Evolutionary conservation across 2,888 invertebrate genomes (phyloP).

Genomic region (Priocnemis perturbator): DNA sequence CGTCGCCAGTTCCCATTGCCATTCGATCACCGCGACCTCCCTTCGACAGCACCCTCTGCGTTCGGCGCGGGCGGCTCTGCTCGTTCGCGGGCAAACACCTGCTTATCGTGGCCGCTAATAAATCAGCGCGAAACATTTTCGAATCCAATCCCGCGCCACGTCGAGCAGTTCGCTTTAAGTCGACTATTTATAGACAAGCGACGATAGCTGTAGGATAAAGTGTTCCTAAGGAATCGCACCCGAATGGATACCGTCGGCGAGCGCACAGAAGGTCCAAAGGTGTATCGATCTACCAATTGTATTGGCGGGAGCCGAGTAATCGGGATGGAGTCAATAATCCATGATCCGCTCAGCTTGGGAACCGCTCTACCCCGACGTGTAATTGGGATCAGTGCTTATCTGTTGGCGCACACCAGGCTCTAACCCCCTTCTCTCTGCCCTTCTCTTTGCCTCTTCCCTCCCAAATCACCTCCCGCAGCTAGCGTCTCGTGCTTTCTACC

Average conservation of each 20-base stretch:
- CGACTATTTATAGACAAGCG: slow-evolving; percentile 4
- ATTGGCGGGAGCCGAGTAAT: slow-evolving; percentile 51
- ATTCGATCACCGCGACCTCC: not conserved
- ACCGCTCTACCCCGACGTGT: slow-evolving; percentile 67
- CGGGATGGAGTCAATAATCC: slow-evolving; percentile 72
- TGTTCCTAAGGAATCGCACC: not conserved
- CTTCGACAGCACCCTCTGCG: not conserved
- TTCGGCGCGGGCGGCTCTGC: not conserved
- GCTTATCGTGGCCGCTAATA: too few species aligned
- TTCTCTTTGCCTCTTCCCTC: slow-evolving; percentile 28
- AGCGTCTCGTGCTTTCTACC: not conserved
- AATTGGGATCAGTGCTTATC: slow-evolving; percentile 74
- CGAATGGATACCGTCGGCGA: slow-evolving; percentile 4
- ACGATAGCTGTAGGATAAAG: slow-evolving; percentile 15
- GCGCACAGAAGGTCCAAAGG: slow-evolving; percentile 37
- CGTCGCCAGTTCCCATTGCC: too few species aligned
- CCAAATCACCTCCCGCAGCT: slow-evolving; percentile 22
- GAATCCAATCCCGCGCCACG: slow-evolving; percentile 4
- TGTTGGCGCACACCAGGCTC: slow-evolving; percentile 65
- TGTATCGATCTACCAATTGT: slow-evolving; percentile 53
- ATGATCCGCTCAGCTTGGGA: slow-evolving; percentile 70
- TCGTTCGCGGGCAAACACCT: not conserved
- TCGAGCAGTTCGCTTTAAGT: not conserved
- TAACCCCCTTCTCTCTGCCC: slow-evolving; percentile 32
- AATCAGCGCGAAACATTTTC: too few species aligned